phyloP scores from a whole-genome alignment of 2,113 vertebrate species.

The human (Homo sapiens) region GRCh38 chr2:54102001-54102500 shows the following conservation, averaged over 20 bases:
- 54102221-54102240: conserved; percentile 2
- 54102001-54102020: background rate
- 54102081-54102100: background rate
- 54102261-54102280: conserved; percentile 7
- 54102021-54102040: background rate
- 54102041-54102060: background rate
- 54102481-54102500: background rate
- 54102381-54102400: background rate
- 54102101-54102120: conserved; percentile 25
- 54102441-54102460: background rate
- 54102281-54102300: background rate
- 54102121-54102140: background rate
- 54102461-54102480: background rate
- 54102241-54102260: background rate
- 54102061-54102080: background rate
- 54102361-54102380: background rate
- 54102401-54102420: background rate
- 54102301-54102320: background rate
- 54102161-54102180: background rate
- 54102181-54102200: background rate
- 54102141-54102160: conserved; percentile 12
- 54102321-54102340: background rate
- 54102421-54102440: background rate
- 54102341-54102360: background rate
- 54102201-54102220: background rate